phyloP scores from a whole-genome alignment of 1,140 invertebrate genomes.

The Tribolium madens region DNA sequence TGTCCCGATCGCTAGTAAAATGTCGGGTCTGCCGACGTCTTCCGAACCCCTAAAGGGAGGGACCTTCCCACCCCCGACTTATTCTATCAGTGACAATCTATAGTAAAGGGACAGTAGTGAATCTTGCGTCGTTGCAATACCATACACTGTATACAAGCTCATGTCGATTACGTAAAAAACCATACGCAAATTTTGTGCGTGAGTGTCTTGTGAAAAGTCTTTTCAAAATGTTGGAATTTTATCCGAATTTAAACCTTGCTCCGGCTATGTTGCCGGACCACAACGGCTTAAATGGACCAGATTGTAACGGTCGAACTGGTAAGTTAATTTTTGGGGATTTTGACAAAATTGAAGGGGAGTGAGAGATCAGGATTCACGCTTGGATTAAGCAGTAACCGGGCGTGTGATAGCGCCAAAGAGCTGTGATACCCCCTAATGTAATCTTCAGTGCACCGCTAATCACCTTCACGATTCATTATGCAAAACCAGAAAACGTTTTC shows the following conservation, averaged over 20 bases:
- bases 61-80: conserved; percentile 53
- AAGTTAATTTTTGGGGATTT: conserved; percentile 13
- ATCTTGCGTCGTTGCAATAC: conserved; percentile 45
- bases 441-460: conserved; percentile 46
- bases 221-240: conserved; percentile 65
- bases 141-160: neutral
- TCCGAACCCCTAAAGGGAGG: conserved; percentile 50
- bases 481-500: conserved; percentile 56
- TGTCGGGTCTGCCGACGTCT: conserved; percentile 43
- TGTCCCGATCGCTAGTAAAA: conserved; percentile 32
- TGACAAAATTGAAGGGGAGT: neutral
- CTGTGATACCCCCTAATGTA: conserved; percentile 42
- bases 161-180: conserved; percentile 16
- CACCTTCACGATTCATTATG: conserved; percentile 44
- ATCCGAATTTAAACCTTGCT: conserved; percentile 64
- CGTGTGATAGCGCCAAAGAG: neutral
- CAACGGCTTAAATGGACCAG: conserved; percentile 60
- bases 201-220: conserved; percentile 37
- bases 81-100: conserved; percentile 57
- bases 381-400: conserved; percentile 23
- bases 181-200: conserved; percentile 27
- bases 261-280: conserved; percentile 69
- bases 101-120: conserved; percentile 57
- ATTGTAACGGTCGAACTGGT: conserved; percentile 69
- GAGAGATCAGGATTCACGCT: neutral